Evolutionary conservation across 1,140 invertebrate species (phyloP).

Genomic region (Andrena cerasifolii): DNA sequence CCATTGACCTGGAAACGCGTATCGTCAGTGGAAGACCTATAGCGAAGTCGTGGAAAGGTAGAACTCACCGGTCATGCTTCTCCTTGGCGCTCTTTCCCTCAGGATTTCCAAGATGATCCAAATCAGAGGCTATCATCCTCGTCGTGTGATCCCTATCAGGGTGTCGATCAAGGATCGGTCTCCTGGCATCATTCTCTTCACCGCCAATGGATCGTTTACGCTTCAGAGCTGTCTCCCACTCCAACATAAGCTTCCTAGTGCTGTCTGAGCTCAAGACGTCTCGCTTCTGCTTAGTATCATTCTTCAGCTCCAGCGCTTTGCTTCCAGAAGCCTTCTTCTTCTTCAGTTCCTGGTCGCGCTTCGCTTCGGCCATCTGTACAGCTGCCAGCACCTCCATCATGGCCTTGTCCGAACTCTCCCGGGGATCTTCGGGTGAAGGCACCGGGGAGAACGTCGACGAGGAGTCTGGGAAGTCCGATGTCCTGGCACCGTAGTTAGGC

Average conservation of each 20-base stretch:
- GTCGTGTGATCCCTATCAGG: not conserved
- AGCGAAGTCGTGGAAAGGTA: not conserved
- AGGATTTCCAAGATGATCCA: not conserved
- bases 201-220: not conserved
- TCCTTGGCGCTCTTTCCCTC: not conserved
- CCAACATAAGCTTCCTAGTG: not conserved
- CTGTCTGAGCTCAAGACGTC: not conserved
- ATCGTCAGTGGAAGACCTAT: too few relatives aligned
- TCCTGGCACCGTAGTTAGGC: not conserved
- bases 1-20: constrained; percentile 9
- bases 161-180: not conserved
- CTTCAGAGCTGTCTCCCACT: not conserved
- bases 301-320: constrained; percentile 14
- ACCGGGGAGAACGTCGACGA: constrained; percentile 22
- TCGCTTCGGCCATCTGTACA: constrained; percentile 50
- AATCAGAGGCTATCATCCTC: not conserved
- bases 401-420: constrained; percentile 44
- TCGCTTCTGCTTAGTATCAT: constrained; percentile 28
- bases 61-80: constrained; percentile 9
- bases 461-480: constrained; percentile 38
- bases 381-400: constrained; percentile 58
- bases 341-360: constrained; percentile 57
- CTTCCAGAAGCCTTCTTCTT: constrained; percentile 40
- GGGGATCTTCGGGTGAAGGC: constrained; percentile 16
- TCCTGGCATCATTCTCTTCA: not conserved